Base-by-base conservation (phyloP, 2,888 invertebrate genomes). In the Lycophotia porphyrea region DNA sequence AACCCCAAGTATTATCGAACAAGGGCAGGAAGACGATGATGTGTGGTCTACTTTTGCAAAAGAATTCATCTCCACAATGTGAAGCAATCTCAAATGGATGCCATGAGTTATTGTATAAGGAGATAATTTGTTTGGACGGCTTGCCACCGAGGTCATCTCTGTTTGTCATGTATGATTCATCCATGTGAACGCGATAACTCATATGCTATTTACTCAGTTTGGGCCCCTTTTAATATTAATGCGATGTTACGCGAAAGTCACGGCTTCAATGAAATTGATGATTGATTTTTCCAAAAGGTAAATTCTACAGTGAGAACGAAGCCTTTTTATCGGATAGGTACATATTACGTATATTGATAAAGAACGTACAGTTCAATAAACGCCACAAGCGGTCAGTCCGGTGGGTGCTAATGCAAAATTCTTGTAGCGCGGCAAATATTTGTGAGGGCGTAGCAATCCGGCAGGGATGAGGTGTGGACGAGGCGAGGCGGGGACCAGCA, bases 371-470 rank as follows among this genome's bases (percentile, higher is more conserved):
- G 90, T 91, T 90, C 90, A 91, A 93, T 92, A 91, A 90, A 91
- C 91, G 89, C 86, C 80, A 83, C 82, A 81, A 89, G 88, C 86
- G 87, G 89, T 86, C 89, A 88, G 87, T 85, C 88, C 88, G 84
- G 92, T 92, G 89, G 90, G 91, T 91, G 93, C 91, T 94, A 95
- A 95, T 95, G 95, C 93, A 90, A 94, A 93, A 93, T 88, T 91
- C 94, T 88, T 95, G 94, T 95, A 90, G 84, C 88, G 87, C 89
- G 82, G 88, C 90, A 91, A 93, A 93, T 94, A 93, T 94, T 93
- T 92, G 93, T 89, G 92, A 91, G 92, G 92, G 92, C 91, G 91
- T 91, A 84, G 84, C 78, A 84, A 80, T 72, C 67, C 74, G 82
- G 81, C 82, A 82, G 88, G 90, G 86, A 77, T 85, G 87, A 85